These are phyloP conservation scores for Hiodon tergisus DNA, from an alignment of 2,113 vertebrate species.

Conservation along the genomic window DNA sequence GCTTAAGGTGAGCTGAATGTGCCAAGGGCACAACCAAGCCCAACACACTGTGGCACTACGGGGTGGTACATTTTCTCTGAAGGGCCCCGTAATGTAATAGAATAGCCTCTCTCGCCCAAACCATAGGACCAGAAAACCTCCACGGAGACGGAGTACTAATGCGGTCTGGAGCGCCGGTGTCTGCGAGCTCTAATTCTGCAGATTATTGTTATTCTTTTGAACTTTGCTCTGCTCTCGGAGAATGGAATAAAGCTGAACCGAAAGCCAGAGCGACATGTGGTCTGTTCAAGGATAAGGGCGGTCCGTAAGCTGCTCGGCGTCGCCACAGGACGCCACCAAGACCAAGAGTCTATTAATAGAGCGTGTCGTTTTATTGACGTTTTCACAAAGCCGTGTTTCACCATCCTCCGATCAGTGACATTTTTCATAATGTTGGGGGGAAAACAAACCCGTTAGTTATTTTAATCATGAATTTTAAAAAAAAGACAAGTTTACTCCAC, in stretches of 20 bases:
- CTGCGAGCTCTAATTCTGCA: constrained; percentile 33
- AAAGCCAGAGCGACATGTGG: constrained; percentile 39
- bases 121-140: background rate
- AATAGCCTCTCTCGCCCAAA: background rate
- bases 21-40: background rate
- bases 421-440: background rate
- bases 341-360: constrained; percentile 41
- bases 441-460: background rate
- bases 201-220: constrained; percentile 59
- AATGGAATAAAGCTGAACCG: constrained; percentile 47
- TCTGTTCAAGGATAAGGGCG: constrained; percentile 46
- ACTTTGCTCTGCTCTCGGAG: constrained; percentile 49
- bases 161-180: constrained; percentile 29
- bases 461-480: background rate
- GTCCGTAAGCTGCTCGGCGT: constrained; percentile 47
- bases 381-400: background rate
- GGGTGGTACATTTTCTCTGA: constrained; percentile 5
- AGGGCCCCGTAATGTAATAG: constrained; percentile 14
- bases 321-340: constrained; percentile 30
- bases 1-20: background rate
- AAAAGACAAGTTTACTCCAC: background rate
- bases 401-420: background rate
- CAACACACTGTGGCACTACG: background rate
- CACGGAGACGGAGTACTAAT: constrained; percentile 28
- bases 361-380: constrained; percentile 37